These are phyloP conservation scores for Agriopis marginaria DNA, from an alignment of 2,888 invertebrate species.

Conservation along the genomic window DNA sequence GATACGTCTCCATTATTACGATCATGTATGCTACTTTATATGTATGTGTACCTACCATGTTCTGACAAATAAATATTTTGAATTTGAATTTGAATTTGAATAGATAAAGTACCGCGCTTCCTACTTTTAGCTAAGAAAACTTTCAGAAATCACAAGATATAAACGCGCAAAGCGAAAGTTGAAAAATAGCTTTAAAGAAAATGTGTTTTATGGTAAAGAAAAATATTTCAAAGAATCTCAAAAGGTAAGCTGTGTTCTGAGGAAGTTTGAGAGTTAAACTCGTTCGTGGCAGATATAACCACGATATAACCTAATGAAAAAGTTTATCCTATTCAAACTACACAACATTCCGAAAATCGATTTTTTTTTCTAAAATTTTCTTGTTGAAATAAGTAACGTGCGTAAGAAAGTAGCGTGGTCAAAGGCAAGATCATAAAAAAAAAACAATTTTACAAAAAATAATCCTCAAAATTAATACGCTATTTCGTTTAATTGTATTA, in stretches of 20 bases:
- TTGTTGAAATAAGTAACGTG: too few species aligned
- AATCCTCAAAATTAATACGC: too few species aligned
- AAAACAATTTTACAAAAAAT: too few species aligned
- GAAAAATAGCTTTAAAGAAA: slow-evolving; percentile 18
- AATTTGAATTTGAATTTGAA: too few species aligned
- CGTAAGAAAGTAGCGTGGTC: too few species aligned
- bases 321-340: slow-evolving; percentile 14
- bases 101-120: too few species aligned
- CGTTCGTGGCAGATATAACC: slow-evolving; percentile 24
- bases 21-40: too few species aligned
- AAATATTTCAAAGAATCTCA: slow-evolving; percentile 28
- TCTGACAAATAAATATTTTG: too few species aligned
- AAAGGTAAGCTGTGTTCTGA: slow-evolving; percentile 26
- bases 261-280: slow-evolving; percentile 24
- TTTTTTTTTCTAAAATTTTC: background rate
- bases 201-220: slow-evolving; percentile 16
- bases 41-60: too few species aligned
- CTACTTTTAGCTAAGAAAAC: slow-evolving; percentile 4
- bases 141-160: slow-evolving; percentile 21
- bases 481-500: too few species aligned
- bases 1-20: too few species aligned
- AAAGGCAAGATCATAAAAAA: too few species aligned
- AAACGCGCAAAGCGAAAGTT: background rate
- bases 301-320: slow-evolving; percentile 31
- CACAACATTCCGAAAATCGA: background rate